Conservation (phyloP, 2,888 invertebrate species). For the Alloplasta piceator region DNA sequence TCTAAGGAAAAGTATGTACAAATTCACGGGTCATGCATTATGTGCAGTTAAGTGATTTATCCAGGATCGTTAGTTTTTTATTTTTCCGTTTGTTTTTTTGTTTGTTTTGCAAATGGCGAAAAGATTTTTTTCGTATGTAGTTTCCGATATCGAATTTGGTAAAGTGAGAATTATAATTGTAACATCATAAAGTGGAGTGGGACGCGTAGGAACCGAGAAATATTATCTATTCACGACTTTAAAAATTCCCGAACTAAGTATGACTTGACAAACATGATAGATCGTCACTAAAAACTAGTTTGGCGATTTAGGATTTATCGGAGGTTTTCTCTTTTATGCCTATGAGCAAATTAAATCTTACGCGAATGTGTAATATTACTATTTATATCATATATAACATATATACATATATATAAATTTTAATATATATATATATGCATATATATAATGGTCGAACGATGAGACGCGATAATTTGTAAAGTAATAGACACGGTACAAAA, state of each 20-base stretch:
- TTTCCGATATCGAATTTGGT: no score
- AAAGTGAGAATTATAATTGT: no score
- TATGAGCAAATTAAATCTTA: constrained; percentile 68
- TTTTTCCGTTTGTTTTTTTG: constrained; percentile 34
- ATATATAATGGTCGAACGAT: constrained; percentile 72
- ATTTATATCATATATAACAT: constrained; percentile 63
- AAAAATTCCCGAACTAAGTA: constrained; percentile 55
- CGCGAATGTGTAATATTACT: constrained; percentile 67
- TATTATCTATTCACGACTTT: constrained; percentile 50
- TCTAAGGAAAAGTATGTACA: constrained; percentile 65
- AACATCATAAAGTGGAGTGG: neutral
- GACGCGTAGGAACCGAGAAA: constrained; percentile 47
- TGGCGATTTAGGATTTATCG: constrained; percentile 66
- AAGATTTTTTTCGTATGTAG: neutral
- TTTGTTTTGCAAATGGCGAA: constrained; percentile 21
- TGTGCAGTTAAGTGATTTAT: constrained; percentile 59
- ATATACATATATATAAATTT: constrained; percentile 59
- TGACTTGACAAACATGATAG: constrained; percentile 66
- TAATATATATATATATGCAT: constrained; percentile 64
- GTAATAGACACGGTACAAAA: constrained; percentile 77
- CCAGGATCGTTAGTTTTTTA: constrained; percentile 47
- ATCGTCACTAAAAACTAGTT: constrained; percentile 67
- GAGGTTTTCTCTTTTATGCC: constrained; percentile 70
- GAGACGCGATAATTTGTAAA: constrained; percentile 76
- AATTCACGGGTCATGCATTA: constrained; percentile 62